A percentile compares a stretch with the other conserved stretches of the same genome.
phyloP scores from a whole-genome alignment of 1,140 invertebrate genomes.

The Hypsibius dujardini region DNA sequence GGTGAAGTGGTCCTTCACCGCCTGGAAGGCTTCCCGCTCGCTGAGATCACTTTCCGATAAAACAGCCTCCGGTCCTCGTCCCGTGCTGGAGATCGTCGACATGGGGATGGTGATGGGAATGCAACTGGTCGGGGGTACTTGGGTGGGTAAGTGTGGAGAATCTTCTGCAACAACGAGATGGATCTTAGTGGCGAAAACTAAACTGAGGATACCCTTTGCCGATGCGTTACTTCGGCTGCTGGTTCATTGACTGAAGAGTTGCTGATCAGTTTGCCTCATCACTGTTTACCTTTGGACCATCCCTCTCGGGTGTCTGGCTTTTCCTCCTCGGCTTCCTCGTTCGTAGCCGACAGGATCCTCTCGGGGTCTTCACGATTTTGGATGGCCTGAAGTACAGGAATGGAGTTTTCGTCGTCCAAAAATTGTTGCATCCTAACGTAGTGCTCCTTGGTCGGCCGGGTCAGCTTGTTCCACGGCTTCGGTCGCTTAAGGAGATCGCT shows the following conservation, averaged over 20 bases:
- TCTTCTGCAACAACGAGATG: neutral
- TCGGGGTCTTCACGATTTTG: conserved; percentile 95
- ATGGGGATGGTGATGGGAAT: conserved; percentile 21
- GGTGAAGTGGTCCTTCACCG: conserved; percentile 10
- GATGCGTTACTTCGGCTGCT: neutral
- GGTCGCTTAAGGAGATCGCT: conserved; percentile 80
- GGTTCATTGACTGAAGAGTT: too few relatives aligned
- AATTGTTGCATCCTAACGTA: conserved; percentile 98
- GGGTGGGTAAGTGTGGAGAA: conserved; percentile 7
- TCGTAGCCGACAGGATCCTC: conserved; percentile 55
- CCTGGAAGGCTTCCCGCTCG: conserved; percentile 15
- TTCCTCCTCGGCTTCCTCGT: conserved; percentile 69
- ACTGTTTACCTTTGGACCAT: neutral
- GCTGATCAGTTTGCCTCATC: too few relatives aligned
- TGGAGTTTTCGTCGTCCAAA: conserved; percentile 84
- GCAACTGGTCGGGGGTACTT: conserved; percentile 22
- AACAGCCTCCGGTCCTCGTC: neutral
- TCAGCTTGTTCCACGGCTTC: conserved; percentile 93
- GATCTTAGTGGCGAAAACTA: conserved; percentile 10
- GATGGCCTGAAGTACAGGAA: conserved; percentile 82
- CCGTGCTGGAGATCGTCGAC: neutral
- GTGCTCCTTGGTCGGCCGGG: conserved; percentile 84
- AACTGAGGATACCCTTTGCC: conserved; percentile 3
- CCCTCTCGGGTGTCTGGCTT: conserved; percentile 18
- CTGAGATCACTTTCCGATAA: neutral